A percentile compares a stretch with the other conserved stretches of the same genome.
Conservation (phyloP, 2,113 vertebrate genomes). For the Zosterops pallidus region DNA sequence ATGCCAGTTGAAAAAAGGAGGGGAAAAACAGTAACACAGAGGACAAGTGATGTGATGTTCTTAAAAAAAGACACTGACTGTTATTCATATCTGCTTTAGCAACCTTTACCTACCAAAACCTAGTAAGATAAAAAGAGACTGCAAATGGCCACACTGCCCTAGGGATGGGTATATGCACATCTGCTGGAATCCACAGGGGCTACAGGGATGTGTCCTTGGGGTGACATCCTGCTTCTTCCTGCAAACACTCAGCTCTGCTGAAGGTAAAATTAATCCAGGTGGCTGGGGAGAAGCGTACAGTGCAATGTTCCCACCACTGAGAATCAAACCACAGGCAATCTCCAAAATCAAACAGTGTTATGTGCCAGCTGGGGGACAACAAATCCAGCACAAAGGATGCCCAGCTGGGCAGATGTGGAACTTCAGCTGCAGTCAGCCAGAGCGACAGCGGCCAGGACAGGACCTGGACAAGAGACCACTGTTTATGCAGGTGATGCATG, state of each 20-base stretch:
- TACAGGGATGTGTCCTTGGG: neutral
- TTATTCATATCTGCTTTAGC: neutral
- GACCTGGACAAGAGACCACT: neutral
- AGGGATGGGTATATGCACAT: neutral
- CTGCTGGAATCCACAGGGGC: neutral
- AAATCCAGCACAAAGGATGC: neutral
- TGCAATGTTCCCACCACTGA: neutral
- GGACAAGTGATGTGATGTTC: neutral
- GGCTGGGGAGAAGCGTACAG: neutral
- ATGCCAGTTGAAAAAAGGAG: neutral
- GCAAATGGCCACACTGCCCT: neutral
- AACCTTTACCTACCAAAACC: neutral
- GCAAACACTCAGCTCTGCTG: neutral
- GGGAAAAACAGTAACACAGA: neutral
- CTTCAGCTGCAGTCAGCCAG: neutral
- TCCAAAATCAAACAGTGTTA: neutral
- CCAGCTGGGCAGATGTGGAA: neutral
- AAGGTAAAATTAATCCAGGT: neutral
- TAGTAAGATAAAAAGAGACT: neutral
- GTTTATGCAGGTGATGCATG: neutral
- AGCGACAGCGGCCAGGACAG: neutral
- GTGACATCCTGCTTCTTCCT: neutral
- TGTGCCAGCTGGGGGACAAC: neutral
- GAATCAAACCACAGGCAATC: neutral
- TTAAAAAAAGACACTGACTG: neutral